Conservation (phyloP, 2,113 vertebrate genomes). For the Xerus inauris region DNA sequence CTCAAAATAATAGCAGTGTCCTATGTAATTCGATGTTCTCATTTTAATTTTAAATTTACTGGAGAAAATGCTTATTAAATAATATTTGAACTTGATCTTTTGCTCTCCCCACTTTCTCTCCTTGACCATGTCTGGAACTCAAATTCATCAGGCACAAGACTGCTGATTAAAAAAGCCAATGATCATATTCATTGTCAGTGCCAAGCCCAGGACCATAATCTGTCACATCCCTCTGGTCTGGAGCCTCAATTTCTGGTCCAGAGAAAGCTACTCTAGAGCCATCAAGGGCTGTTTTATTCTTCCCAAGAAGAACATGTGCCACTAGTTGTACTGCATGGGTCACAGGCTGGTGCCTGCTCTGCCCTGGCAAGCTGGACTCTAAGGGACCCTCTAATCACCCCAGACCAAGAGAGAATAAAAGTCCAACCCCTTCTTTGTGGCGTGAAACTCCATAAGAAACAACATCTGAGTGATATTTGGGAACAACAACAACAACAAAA, state of each 20-base stretch:
- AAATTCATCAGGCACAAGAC: not conserved
- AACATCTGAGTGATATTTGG: not conserved
- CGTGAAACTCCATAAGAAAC: not conserved
- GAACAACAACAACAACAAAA: not conserved
- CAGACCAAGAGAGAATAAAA: not conserved
- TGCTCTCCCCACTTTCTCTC: fast-evolving
- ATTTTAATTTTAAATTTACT: not conserved
- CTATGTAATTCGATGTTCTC: not conserved
- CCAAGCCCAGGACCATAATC: not conserved
- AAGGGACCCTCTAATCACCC: not conserved
- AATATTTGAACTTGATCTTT: not conserved
- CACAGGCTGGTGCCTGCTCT: not conserved
- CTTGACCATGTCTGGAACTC: not conserved
- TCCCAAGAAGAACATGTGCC: not conserved
- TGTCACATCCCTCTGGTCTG: not conserved
- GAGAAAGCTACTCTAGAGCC: not conserved
- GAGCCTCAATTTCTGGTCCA: not conserved
- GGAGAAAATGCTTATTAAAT: not conserved
- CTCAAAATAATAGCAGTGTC: not conserved
- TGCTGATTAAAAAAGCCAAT: not conserved
- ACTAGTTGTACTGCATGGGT: not conserved
- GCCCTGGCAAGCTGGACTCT: not conserved
- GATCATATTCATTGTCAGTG: not conserved
- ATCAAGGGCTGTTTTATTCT: not conserved
- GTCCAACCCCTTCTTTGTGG: not conserved